These are phyloP conservation scores for Terrapene triunguis DNA, from an alignment of 2,113 vertebrate genomes.

Conservation along the genomic window DNA sequence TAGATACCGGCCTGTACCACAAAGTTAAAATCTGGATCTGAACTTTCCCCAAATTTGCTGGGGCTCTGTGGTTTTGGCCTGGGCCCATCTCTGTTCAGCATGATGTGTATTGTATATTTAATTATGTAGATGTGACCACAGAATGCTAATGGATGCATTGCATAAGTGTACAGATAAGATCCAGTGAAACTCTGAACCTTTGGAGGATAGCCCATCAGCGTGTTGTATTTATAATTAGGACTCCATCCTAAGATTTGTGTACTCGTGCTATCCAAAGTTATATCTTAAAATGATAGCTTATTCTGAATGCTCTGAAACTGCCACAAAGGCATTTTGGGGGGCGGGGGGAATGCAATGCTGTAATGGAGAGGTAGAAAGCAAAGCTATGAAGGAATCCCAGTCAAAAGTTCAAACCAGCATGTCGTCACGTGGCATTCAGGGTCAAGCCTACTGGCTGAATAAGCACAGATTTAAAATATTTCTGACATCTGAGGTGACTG, in stretches of 20 bases:
- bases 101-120: neutral
- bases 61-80: neutral
- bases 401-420: slow-evolving; percentile 45
- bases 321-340: neutral
- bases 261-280: neutral
- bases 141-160: neutral
- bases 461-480: slow-evolving; percentile 37
- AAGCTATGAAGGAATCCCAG: slow-evolving; percentile 33
- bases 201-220: neutral
- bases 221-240: neutral
- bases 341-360: neutral
- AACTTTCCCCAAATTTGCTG: neutral
- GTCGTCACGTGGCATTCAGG: slow-evolving; percentile 1
- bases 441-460: slow-evolving; percentile 11
- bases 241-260: neutral
- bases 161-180: neutral
- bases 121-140: neutral
- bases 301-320: neutral
- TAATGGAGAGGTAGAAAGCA: rapidly evolving
- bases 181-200: neutral
- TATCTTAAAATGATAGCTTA: neutral
- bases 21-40: neutral
- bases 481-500: neutral
- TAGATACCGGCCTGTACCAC: neutral
- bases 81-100: neutral